Percentiles rank a stretch among this genome's conserved stretches.
Conservation (phyloP, 2,888 invertebrate species). For the Acleris literana region DNA sequence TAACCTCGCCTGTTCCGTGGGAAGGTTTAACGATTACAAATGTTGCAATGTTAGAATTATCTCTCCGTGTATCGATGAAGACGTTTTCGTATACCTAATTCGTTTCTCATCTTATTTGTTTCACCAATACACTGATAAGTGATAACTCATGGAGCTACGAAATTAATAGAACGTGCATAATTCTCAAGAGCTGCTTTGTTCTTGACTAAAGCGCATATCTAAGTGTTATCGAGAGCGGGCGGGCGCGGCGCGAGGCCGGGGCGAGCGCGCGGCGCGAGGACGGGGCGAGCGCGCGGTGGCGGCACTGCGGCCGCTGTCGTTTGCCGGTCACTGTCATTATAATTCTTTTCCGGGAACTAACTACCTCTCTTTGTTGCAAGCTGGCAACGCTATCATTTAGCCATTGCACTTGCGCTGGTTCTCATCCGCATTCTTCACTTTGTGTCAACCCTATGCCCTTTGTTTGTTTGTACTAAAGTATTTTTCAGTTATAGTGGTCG, state of each 20-base stretch:
- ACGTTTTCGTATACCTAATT: too few species aligned
- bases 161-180: constrained; percentile 36
- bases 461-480: too few species aligned
- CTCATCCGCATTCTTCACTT: neutral
- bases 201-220: constrained; percentile 51
- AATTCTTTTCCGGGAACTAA: constrained; percentile 61
- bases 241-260: constrained; percentile 50
- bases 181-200: constrained; percentile 59
- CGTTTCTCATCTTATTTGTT: too few species aligned
- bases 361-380: constrained; percentile 52
- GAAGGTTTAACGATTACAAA: too few species aligned
- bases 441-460: neutral
- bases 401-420: neutral
- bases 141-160: too few species aligned
- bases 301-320: constrained; percentile 48
- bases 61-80: too few species aligned
- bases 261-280: constrained; percentile 52
- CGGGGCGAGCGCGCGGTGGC: constrained; percentile 52
- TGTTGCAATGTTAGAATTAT: too few species aligned
- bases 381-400: constrained; percentile 46
- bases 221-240: neutral
- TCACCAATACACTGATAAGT: too few species aligned
- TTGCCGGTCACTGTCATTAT: constrained; percentile 42
- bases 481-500: too few species aligned
- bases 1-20: too few species aligned